These are phyloP conservation scores for Onychostoma macrolepis DNA, from an alignment of 2,113 vertebrate genomes.

Conservation along the genomic window DNA sequence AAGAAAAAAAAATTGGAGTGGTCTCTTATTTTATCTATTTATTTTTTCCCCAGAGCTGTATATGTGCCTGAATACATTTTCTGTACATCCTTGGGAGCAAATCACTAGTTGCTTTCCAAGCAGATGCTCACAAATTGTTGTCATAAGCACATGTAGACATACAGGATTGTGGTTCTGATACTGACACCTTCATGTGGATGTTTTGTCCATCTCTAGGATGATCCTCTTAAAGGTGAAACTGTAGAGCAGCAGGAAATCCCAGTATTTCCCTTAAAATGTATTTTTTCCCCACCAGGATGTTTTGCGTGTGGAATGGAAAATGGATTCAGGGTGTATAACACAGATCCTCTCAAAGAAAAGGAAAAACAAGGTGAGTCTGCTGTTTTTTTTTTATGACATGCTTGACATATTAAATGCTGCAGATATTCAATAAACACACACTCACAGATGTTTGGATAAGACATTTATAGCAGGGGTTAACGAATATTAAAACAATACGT, in stretches of 20 bases:
- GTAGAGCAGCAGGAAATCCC: neutral
- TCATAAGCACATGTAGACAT: neutral
- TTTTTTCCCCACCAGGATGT: conserved; percentile 81
- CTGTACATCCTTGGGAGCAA: neutral
- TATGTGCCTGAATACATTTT: neutral
- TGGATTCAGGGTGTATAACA: conserved; percentile 98
- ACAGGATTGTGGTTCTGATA: neutral
- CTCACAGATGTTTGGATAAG: neutral
- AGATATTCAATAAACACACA: neutral
- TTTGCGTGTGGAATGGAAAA: conserved; percentile 99
- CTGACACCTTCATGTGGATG: neutral
- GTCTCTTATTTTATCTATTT: no score
- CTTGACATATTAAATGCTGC: neutral
- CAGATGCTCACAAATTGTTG: neutral
- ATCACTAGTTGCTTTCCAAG: neutral
- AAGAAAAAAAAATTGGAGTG: no score
- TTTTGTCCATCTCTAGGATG: neutral
- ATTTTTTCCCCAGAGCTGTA: neutral
- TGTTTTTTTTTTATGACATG: neutral
- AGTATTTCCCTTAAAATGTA: neutral
- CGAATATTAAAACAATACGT: neutral
- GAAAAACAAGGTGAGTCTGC: conserved; percentile 92
- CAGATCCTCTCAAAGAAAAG: conserved; percentile 98
- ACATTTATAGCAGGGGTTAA: neutral
- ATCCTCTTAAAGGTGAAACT: neutral